A percentile compares a stretch with the other conserved stretches of the same genome.
These are phyloP conservation scores for Clarias platycephalus DNA, from an alignment of 2,797 vertebrate species.

Conservation along the genomic window DNA sequence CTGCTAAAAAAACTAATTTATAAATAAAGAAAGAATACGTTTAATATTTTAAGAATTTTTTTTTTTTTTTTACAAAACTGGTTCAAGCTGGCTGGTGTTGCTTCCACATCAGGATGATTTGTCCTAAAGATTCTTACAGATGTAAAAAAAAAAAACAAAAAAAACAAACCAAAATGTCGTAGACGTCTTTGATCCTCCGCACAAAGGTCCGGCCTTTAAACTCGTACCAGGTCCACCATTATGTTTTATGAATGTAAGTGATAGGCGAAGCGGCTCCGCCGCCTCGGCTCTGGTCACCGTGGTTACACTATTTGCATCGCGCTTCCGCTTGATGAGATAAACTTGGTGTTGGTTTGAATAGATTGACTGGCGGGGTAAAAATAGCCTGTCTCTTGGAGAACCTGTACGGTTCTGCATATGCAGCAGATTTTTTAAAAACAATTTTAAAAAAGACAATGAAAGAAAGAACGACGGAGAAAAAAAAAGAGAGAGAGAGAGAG, in stretches of 20 bases:
- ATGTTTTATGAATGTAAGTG: constrained; percentile 15
- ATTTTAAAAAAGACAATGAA: neutral
- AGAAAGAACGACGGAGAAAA: neutral
- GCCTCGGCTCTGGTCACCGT: constrained; percentile 42
- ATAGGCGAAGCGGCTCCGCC: constrained; percentile 7
- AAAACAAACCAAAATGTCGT: too few relatives aligned
- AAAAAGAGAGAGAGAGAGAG: neutral
- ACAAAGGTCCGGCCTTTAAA: neutral
- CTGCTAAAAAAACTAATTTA: neutral
- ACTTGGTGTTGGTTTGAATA: constrained; percentile 52
- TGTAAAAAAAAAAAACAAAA: too few relatives aligned
- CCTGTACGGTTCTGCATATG: constrained; percentile 22
- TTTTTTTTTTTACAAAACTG: neutral
- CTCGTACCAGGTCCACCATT: neutral
- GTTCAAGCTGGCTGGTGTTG: neutral
- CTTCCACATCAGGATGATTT: neutral
- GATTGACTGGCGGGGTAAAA: constrained; percentile 40
- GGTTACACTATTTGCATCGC: constrained; percentile 54
- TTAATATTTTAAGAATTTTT: too few relatives aligned
- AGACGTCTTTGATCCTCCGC: neutral
- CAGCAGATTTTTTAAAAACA: neutral
- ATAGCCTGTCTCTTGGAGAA: constrained; percentile 41
- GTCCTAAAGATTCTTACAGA: neutral
- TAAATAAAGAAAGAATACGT: too few relatives aligned
- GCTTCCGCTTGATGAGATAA: constrained; percentile 57